Evolutionary conservation across 2,797 vertebrate genomes (phyloP).

Genomic region (Anableps anableps): DNA sequence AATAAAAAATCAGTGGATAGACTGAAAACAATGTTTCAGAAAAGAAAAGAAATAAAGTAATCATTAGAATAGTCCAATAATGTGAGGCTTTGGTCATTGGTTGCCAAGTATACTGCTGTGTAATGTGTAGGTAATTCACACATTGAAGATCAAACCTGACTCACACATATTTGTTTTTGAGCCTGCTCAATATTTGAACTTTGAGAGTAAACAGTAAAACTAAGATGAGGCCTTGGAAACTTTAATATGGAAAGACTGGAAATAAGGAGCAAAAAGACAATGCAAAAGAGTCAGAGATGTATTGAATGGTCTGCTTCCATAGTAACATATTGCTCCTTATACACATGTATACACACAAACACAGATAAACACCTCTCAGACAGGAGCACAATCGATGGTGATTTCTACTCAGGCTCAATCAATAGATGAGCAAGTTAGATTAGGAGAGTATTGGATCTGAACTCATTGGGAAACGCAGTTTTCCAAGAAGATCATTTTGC

Average conservation of each 20-base stretch:
- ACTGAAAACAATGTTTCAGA: neutral
- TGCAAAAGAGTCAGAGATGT: neutral
- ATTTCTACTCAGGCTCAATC: conserved; percentile 36
- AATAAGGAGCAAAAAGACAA: conserved; percentile 9
- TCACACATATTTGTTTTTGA: conserved; percentile 26
- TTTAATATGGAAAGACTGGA: conserved; percentile 19
- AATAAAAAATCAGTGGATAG: neutral
- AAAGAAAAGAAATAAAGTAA: neutral
- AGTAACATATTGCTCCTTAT: neutral
- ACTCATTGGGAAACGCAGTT: conserved; percentile 10
- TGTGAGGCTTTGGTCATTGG: neutral
- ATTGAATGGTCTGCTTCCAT: neutral
- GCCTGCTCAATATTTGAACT: conserved; percentile 15
- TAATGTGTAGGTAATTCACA: neutral
- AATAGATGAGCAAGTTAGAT: conserved; percentile 42
- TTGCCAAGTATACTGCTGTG: neutral
- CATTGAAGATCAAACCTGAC: conserved; percentile 17
- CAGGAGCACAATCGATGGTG: conserved; percentile 7
- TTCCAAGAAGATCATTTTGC: neutral
- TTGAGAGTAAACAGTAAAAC: conserved; percentile 40
- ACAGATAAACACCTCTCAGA: conserved; percentile 25
- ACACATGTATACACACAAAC: conserved; percentile 19
- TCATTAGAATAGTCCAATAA: neutral
- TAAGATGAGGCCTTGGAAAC: conserved; percentile 47
- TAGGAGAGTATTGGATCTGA: conserved; percentile 17